phyloP scores from a whole-genome alignment of 2,888 invertebrate genomes.

The Agriopis marginaria region DNA sequence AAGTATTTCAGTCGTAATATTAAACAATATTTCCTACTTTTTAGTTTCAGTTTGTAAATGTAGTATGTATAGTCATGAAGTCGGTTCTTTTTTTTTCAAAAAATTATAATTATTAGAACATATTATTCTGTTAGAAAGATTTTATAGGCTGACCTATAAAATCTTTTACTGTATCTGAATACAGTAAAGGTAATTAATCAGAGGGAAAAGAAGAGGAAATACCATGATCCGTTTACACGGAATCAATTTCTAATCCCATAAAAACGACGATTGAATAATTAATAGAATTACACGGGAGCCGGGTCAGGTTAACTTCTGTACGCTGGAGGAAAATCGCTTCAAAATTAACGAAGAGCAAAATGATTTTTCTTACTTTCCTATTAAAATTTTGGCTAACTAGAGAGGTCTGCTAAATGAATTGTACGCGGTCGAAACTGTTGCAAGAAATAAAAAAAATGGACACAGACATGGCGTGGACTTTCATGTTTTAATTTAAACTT shows the following conservation, averaged over 20 bases:
- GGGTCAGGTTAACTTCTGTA: constrained; percentile 40
- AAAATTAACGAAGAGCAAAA: constrained; percentile 36
- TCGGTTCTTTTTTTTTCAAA: no score
- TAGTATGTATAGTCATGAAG: no score
- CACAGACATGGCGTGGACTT: constrained; percentile 34
- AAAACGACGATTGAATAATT: constrained; percentile 46
- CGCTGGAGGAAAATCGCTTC: constrained; percentile 13
- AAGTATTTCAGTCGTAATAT: no score
- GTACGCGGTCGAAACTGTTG: constrained; percentile 36
- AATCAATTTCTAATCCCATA: constrained; percentile 35
- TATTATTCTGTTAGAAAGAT: no score
- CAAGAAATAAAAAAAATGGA: constrained; percentile 41
- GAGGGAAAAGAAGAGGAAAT: constrained; percentile 7
- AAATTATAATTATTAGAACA: no score
- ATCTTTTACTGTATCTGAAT: no score
- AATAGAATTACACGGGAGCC: constrained; percentile 42
- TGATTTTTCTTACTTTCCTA: constrained; percentile 33
- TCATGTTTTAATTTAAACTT: constrained; percentile 51
- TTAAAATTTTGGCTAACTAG: constrained; percentile 34
- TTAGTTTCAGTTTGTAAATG: no score
- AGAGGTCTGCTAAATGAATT: constrained; percentile 38
- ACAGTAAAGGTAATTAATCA: constrained; percentile 7
- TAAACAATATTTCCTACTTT: no score
- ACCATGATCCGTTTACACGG: constrained; percentile 24
- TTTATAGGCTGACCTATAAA: no score